phyloP scores from a whole-genome alignment of 2,797 vertebrate species.

The Acrocephalus scirpaceus region DNA sequence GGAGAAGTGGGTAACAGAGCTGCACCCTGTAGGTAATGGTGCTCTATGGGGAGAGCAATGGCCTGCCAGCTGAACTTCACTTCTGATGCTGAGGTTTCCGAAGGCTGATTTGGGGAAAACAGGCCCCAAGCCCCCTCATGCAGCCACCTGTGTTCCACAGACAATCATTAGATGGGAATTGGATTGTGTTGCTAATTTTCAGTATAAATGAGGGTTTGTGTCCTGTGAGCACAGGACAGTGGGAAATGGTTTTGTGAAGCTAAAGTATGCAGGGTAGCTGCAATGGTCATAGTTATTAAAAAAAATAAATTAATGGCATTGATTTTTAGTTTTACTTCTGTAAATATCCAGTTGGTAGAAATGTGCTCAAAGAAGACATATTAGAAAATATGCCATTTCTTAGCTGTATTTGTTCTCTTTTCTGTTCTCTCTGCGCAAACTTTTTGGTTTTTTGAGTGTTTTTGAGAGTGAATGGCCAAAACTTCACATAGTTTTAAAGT shows the following conservation, averaged over 20 bases:
- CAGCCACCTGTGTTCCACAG: not conserved
- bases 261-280: not conserved
- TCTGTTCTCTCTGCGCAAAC: not conserved
- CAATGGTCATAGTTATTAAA: not conserved
- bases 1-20: not conserved
- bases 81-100: not conserved
- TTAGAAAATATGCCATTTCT: not conserved
- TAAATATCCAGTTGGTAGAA: not conserved
- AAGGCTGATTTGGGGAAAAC: not conserved
- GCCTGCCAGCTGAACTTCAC: not conserved
- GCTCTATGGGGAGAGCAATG: accelerated
- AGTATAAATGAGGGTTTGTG: not conserved
- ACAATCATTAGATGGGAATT: not conserved
- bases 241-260: not conserved
- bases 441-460: not conserved
- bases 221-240: accelerated
- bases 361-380: not conserved
- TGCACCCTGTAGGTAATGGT: not conserved
- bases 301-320: not conserved
- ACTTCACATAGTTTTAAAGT: not conserved
- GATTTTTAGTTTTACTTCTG: not conserved
- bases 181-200: not conserved
- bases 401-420: not conserved
- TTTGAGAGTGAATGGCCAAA: not conserved
- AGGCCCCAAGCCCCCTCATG: not conserved